Conservation (phyloP, 2,113 vertebrate species). For the Ptilonorhynchus violaceus region DNA sequence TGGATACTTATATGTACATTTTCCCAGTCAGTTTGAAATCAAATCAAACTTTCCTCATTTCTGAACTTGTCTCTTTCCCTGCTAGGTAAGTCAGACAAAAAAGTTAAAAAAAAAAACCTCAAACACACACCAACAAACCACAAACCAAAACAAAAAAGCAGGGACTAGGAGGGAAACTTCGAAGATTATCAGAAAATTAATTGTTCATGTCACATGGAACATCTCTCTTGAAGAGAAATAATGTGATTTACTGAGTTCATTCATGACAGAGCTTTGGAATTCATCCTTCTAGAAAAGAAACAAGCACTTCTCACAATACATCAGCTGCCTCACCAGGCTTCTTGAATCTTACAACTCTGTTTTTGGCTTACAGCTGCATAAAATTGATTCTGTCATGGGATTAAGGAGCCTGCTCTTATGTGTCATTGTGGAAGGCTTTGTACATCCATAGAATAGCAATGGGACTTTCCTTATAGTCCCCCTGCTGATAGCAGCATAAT, state of each 20-base stretch:
- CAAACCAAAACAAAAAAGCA: background rate
- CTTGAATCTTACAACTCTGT: background rate
- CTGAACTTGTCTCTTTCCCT: background rate
- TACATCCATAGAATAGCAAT: background rate
- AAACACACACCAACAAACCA: background rate
- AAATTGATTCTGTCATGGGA: conserved; percentile 31
- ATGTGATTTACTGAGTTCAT: background rate
- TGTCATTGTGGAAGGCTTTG: conserved; percentile 17
- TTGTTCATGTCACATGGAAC: background rate
- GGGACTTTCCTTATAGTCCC: background rate
- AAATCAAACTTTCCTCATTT: background rate
- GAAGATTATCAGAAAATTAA: background rate
- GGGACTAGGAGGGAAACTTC: background rate
- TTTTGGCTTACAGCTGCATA: conserved; percentile 50
- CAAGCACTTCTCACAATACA: background rate
- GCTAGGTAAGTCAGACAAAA: background rate
- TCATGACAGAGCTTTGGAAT: background rate
- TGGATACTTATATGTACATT: background rate
- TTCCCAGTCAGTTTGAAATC: background rate
- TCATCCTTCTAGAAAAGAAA: background rate
- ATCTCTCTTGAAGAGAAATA: background rate
- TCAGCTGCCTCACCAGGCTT: conserved; percentile 3
- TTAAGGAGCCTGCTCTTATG: conserved; percentile 11
- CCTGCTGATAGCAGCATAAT: background rate
- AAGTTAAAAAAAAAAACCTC: background rate